Evolutionary conservation across 2,888 invertebrate genomes (phyloP).

Genomic region (Achlya flavicornis): DNA sequence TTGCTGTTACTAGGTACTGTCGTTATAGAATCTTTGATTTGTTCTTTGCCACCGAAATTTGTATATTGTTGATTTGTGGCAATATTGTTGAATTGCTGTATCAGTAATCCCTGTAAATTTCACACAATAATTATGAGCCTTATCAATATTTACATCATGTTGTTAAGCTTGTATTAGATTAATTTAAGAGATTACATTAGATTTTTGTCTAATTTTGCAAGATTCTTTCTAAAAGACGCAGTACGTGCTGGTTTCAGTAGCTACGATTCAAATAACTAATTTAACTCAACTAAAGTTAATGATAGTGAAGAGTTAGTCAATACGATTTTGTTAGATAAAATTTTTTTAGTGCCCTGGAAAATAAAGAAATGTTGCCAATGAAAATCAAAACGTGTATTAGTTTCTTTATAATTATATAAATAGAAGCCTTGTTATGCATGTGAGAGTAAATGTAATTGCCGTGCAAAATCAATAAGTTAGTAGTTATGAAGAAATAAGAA

Average conservation of each 20-base stretch:
- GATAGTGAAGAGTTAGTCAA: neutral
- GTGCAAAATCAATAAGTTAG: neutral
- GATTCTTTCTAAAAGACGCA: conserved; percentile 24
- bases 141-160: conserved; percentile 17
- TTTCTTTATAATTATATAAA: neutral
- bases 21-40: conserved; percentile 57
- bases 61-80: conserved; percentile 73
- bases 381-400: conserved; percentile 4
- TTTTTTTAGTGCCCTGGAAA: conserved; percentile 26
- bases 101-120: conserved; percentile 77
- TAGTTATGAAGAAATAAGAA: conserved; percentile 13
- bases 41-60: conserved; percentile 60
- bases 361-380: conserved; percentile 18
- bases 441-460: conserved; percentile 10
- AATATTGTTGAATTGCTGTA: conserved; percentile 76
- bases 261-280: neutral
- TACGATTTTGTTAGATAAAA: conserved; percentile 26
- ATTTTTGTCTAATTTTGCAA: conserved; percentile 6
- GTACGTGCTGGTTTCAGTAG: conserved; percentile 21
- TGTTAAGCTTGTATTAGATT: conserved; percentile 1
- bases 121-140: conserved; percentile 36
- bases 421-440: conserved; percentile 11
- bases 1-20: conserved; percentile 55
- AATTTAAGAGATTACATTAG: neutral
- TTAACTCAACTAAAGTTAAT: neutral